phyloP scores from a whole-genome alignment of 1,140 invertebrate species.

The Brachionus calyciflorus region DNA sequence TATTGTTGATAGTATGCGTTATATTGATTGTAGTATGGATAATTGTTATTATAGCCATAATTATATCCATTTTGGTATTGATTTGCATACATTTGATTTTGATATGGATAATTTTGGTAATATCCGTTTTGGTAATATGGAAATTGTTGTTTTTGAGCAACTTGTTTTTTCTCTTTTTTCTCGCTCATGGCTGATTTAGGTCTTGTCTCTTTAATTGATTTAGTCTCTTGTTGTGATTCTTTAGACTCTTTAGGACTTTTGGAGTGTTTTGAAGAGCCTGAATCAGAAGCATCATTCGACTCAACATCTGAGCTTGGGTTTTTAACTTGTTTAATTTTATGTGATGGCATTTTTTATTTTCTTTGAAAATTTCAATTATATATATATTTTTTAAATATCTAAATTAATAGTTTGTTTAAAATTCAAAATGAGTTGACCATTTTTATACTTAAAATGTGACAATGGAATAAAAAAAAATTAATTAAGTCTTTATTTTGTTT shows the following conservation, averaged over 20 bases:
- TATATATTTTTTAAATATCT: background rate
- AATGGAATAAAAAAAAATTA: no score
- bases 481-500: constrained; percentile 12
- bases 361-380: background rate
- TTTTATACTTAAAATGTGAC: no score
- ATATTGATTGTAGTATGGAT: constrained; percentile 27
- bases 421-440: no score
- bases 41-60: background rate
- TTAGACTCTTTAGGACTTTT: background rate
- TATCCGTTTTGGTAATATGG: constrained; percentile 5
- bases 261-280: background rate
- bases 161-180: constrained; percentile 5
- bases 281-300: background rate
- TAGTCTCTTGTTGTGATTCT: background rate
- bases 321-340: background rate
- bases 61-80: constrained; percentile 5
- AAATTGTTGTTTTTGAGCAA: background rate
- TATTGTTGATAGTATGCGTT: constrained; percentile 2
- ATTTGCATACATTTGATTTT: background rate
- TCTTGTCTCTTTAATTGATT: background rate
- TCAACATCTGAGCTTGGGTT: background rate
- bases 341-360: constrained; percentile 10
- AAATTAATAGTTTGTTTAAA: no score
- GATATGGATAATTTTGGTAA: background rate
- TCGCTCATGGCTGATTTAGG: constrained; percentile 29